A percentile compares a stretch with the other conserved stretches of the same genome.
Conservation (phyloP, 53 echinoderm and acorn worm genomes). For the Temnopleurus reevesii region DNA sequence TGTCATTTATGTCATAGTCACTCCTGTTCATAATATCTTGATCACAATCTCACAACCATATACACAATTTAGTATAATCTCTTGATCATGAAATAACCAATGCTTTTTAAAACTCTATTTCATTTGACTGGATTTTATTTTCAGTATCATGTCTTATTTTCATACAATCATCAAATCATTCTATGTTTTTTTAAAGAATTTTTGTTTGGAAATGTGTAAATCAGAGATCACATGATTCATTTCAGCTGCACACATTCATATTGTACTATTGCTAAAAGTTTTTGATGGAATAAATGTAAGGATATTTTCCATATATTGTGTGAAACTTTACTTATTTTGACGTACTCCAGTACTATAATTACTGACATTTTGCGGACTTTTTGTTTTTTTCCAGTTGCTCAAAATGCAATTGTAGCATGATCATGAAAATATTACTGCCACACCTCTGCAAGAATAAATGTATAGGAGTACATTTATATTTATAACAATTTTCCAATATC, state of each 20-base stretch:
- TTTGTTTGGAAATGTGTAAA: not conserved
- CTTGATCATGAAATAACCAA: not conserved
- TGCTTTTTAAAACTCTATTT: not conserved
- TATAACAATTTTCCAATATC: too few species aligned
- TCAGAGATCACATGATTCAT: not conserved
- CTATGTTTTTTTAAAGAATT: not conserved
- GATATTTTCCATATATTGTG: not conserved
- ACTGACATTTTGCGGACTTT: too few species aligned
- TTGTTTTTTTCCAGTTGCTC: not conserved
- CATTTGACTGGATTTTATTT: not conserved
- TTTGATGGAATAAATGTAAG: conserved; percentile 26
- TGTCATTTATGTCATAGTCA: too few species aligned
- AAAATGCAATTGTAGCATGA: too few species aligned
- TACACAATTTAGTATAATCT: too few species aligned
- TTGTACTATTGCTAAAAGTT: not conserved
- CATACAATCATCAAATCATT: too few species aligned
- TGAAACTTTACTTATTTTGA: not conserved
- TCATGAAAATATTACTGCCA: too few species aligned
- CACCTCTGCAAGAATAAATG: too few species aligned
- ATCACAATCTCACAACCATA: too few species aligned
- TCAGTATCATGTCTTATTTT: not conserved
- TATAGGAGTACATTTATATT: too few species aligned
- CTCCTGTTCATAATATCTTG: too few species aligned
- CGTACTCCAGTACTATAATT: not conserved
- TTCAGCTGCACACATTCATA: not conserved